Percentiles rank a stretch among this genome's conserved stretches.
phyloP scores from a whole-genome alignment of 2,888 invertebrate genomes.

The Lacanobia wlatinum region DNA sequence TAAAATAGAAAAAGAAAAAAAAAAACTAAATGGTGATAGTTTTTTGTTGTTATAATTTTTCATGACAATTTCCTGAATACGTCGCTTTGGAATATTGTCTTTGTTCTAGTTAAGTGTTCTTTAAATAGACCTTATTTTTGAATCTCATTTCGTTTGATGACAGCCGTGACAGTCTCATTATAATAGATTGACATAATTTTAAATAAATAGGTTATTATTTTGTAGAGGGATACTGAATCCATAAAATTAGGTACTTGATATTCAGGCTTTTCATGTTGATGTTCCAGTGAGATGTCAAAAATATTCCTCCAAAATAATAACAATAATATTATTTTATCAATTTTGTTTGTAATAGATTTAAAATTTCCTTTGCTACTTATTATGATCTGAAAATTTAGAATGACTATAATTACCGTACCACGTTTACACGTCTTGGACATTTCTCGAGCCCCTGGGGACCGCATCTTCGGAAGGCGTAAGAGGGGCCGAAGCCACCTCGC shows the following conservation, averaged over 20 bases:
- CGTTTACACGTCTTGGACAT: too few relatives aligned
- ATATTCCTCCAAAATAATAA: neutral
- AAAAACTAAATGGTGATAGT: too few relatives aligned
- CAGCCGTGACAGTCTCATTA: constrained; percentile 23
- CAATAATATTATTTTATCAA: too few relatives aligned
- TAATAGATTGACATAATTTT: constrained; percentile 26
- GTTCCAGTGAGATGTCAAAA: neutral
- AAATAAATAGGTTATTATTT: constrained; percentile 30
- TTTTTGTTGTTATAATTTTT: neutral
- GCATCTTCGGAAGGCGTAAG: too few relatives aligned
- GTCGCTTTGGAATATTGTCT: neutral
- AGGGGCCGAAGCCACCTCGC: too few relatives aligned
- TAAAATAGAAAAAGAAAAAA: too few relatives aligned
- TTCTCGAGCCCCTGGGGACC: too few relatives aligned
- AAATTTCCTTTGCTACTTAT: too few relatives aligned
- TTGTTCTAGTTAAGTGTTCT: neutral
- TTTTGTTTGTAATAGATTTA: too few relatives aligned
- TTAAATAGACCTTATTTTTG: constrained; percentile 7
- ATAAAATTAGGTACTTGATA: constrained; percentile 7
- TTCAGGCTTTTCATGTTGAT: neutral
- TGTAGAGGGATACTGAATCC: neutral
- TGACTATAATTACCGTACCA: too few relatives aligned
- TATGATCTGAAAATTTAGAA: too few relatives aligned
- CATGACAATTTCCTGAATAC: neutral
- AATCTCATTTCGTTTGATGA: constrained; percentile 9